Base-by-base conservation (phyloP, 1,140 invertebrate species). In the Ephestia elutella region DNA sequence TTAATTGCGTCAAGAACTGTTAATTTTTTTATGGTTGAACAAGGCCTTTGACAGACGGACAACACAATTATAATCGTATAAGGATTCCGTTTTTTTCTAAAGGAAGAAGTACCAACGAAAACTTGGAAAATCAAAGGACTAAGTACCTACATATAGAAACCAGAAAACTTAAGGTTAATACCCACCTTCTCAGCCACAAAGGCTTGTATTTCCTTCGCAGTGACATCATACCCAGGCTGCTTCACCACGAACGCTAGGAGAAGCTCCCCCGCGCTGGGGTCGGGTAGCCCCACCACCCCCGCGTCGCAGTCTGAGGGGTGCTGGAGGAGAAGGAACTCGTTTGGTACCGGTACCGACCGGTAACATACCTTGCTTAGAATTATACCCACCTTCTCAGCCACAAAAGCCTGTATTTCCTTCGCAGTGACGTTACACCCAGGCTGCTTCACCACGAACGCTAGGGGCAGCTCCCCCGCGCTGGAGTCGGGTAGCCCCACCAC, bases 401-500 rank as follows among this genome's bases (percentile, higher is more conserved):
- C 70, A 54, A 90, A 92, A 2, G 89, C 35, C 59, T 87, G 72
- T 4, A 92, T 72, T 21, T 91, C 90, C 2, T 87, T 69, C 30
- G 80, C 80, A 0, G 78, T 77, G 5, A 89, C 74, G 54, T 61
- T 44, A 11, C 65, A 54, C 9, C 75, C 75, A 0, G 70, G 58
- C 38, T 89, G 89, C 2, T 68, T 54, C 0, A 92, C 89, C 7
- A 94, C 86, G 67, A 92, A 92, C 5, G 93, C 93, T 51, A 90
- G 90, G 0, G 95, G 94, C 8, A 93, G 83, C 86, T 97, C 96
- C 0, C 95, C 95, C 62, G 82, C 88, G 44, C 83, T 84, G 8
- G 83, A 82, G 77, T 96, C 91, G 0, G 93, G 92, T 48, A 95
- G 82, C 2, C 95, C 95, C 71, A 96, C 90, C 4, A 97, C 94